Evolutionary conservation across 2,113 vertebrate species (phyloP), one percentile per base, ranked within the genome.

Genomic region (Caranx melampygus): DNA sequence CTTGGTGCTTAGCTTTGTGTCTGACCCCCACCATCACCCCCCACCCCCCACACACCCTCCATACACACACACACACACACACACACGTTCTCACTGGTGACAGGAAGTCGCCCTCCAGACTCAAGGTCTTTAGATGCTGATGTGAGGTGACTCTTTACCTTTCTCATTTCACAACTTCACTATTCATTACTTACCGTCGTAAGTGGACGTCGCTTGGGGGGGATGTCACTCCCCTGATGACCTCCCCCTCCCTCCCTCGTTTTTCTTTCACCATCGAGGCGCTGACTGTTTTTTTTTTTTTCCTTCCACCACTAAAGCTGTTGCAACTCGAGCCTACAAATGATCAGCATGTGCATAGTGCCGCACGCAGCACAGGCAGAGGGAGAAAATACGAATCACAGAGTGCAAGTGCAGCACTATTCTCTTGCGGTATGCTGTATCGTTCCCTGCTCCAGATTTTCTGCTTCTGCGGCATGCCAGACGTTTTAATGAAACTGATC

Each of bases 161-260:
- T 81, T 81, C 75, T 81, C 72, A 66, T 82, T 84, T 87, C 91
- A 90, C 83, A 81, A 10, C 80, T 86, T 93, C 92, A 76, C 85
- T 65, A 35, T 79, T 84, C 86, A 87, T 87, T 71, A 81, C 82
- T 11, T 35, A 63, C 68, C 37, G 47, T 57, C 63, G n/a, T 67
- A 47, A 87, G 71, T 40, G 69, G 75, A 82, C 6, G 51, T 84
- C 16, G 20, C 89, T 78, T 64, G 9, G 16, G 49, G 85, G 45
- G 70, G 74, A 61, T 71, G 83, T 81, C 59, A 20, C 66, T 63
- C 71, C 68, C 35, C 69, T 10, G 34, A 45, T 54, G 59, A 64
- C 74, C 61, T 44, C n/a, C 18, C 33, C 55, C 9, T 10, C 8
- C 26, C 42, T 14, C 10, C 15, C 35, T 54, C 21, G 54, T 6